These are phyloP conservation scores for Drosophila hawaiiensis DNA, from an alignment of 2,888 invertebrate species.

Conservation along the genomic window DNA sequence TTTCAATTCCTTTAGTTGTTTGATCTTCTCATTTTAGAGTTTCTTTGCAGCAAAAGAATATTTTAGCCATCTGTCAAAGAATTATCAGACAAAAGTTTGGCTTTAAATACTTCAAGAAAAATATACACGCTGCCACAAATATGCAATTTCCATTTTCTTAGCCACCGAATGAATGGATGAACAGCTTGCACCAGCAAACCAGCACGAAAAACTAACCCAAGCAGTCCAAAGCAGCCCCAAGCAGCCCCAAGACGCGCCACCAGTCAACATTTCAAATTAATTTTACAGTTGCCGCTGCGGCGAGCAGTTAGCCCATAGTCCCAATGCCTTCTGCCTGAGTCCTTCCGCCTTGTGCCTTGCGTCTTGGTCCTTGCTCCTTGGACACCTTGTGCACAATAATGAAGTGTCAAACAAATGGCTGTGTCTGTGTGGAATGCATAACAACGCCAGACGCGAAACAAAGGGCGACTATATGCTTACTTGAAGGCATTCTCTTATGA, in stretches of 20 bases:
- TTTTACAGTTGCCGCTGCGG: conserved; percentile 68
- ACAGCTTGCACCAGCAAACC: background rate
- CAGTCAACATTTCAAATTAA: conserved; percentile 73
- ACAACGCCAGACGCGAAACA: conserved; percentile 26
- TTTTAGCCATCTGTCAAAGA: background rate
- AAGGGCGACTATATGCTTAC: conserved; percentile 24
- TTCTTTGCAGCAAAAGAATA: background rate
- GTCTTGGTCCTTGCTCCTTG: conserved; percentile 11
- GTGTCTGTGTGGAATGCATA: conserved; percentile 39
- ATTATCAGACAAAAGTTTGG: conserved; percentile 37
- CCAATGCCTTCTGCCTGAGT: conserved; percentile 13
- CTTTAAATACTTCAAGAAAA: conserved; percentile 56
- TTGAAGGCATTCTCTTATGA: conserved; percentile 49
- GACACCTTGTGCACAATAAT: conserved; percentile 62
- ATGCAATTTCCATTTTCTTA: conserved; percentile 27
- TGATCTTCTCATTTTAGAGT: background rate
- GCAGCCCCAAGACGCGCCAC: background rate
- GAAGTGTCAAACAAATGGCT: conserved; percentile 77
- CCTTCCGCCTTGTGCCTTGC: background rate
- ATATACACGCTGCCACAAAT: conserved; percentile 35
- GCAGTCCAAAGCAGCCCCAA: background rate
- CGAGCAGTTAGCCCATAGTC: conserved; percentile 39
- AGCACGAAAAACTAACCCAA: background rate
- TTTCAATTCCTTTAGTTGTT: background rate
- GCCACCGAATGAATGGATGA: conserved; percentile 9